Evolutionary conservation across 2,888 invertebrate species (phyloP), one percentile per base, ranked within the genome.

Genomic region (Ceriagrion tenellum): DNA sequence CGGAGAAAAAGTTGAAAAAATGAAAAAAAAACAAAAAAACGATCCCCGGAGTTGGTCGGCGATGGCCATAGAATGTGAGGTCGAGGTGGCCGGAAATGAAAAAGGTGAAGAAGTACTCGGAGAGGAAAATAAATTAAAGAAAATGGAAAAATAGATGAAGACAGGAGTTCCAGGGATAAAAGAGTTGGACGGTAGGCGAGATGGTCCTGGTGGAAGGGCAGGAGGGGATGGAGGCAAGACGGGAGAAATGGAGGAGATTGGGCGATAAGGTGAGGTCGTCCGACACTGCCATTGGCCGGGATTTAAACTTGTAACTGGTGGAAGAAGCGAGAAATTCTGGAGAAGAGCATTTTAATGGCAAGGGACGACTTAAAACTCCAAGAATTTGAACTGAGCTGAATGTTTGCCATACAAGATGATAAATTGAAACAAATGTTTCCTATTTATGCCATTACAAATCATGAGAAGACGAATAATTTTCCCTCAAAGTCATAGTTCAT

Each of bases 101-200:
- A 93, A 93, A 93, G 93, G 93, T 93, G 93, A 93, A 93, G 93
- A 74, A 93, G 93, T 69, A 63, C 69, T 63, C 35, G 12, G 55
- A n/a, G 69, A 69, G 47, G 69, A 69, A 93, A 93, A 93, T 93
- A 93, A 93, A 93, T 93, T 93, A 93, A 93, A 93, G 93, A 93
- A 93, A 93, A 93, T 93, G 69, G 93, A 69, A 89, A 93, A 93
- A 93, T 93, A 93, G 93, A 74, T 63, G 93, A 93, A 55, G 89
- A 55, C 89, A 89, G 89, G 40, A 55, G 55, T 89, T 26, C 55
- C 55, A 3, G 47, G 23, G 47, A 4, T 55, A 18, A 55, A 55
- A 89, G 40, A 88, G 89, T 69, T 63, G 47, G 40, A 56, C 13
- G n/a, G 63, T 40, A 20, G 35, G 91, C 59, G 59, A 63, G 63